phyloP scores from a whole-genome alignment of 2,113 vertebrate species.

The Actenoides hombroni region DNA sequence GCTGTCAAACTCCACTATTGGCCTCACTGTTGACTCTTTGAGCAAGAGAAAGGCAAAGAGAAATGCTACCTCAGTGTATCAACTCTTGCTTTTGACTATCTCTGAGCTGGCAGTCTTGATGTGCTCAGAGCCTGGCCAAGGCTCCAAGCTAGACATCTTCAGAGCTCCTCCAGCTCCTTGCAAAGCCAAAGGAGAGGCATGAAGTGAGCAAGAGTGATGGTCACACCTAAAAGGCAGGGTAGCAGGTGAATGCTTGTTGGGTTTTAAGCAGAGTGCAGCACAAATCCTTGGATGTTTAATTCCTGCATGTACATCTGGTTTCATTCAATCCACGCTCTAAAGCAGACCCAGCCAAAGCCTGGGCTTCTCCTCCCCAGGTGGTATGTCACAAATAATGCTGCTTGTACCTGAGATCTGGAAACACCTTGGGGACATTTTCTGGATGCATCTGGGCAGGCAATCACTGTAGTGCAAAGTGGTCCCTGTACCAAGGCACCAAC shows the following conservation, averaged over 20 bases:
- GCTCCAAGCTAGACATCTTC: neutral
- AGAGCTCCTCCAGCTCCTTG: neutral
- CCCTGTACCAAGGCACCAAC: accelerated
- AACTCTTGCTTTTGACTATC: neutral
- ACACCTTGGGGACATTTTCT: neutral
- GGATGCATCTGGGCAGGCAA: neutral
- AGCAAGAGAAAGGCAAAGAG: neutral
- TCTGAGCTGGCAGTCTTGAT: neutral
- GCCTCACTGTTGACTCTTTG: neutral
- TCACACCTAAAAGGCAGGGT: neutral
- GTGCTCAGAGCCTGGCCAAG: neutral
- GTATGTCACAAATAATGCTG: accelerated
- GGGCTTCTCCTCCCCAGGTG: neutral
- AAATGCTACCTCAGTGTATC: neutral
- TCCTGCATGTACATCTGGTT: accelerated
- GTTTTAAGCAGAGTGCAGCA: neutral
- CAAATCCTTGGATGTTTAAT: accelerated
- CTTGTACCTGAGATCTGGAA: neutral
- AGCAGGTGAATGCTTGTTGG: neutral
- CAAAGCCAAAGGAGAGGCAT: neutral
- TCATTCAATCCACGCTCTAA: neutral
- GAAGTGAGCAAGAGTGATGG: neutral
- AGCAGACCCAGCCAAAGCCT: neutral
- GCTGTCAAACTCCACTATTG: neutral
- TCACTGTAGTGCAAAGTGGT: too few species aligned